Evolutionary conservation across 2,797 vertebrate genomes (phyloP).

Genomic region (Myripristis murdjan): DNA sequence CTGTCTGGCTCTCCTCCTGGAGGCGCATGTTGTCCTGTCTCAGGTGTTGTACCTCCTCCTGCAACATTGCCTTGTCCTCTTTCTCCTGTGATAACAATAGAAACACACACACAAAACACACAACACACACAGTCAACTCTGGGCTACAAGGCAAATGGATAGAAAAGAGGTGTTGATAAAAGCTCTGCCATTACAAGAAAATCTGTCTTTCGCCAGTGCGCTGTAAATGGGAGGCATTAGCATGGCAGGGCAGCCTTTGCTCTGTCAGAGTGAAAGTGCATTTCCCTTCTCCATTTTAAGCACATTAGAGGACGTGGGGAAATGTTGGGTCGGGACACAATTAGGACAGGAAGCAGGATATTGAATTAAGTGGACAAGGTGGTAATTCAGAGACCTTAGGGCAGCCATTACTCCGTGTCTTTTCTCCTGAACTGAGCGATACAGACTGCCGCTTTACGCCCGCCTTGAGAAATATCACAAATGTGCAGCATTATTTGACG

Average conservation of each 20-base stretch:
- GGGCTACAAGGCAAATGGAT: constrained; percentile 43
- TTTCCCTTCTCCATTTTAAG: constrained; percentile 69
- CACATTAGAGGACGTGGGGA: constrained; percentile 69
- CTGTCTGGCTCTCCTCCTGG: constrained; percentile 96
- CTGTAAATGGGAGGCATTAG: constrained; percentile 69
- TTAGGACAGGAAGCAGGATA: constrained; percentile 78
- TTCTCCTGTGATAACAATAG: constrained; percentile 88
- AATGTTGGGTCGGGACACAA: constrained; percentile 61
- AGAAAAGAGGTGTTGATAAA: constrained; percentile 59
- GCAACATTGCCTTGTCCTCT: constrained; percentile 95
- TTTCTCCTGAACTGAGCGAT: constrained; percentile 49
- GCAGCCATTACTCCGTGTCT: constrained; percentile 65
- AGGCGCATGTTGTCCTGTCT: constrained; percentile 97
- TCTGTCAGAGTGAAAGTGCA: constrained; percentile 56
- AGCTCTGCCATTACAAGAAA: constrained; percentile 61
- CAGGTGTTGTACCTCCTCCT: constrained; percentile 96
- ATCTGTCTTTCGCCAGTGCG: constrained; percentile 57
- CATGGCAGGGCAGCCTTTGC: constrained; percentile 57
- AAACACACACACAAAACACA: constrained; percentile 16
- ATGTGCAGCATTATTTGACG: constrained; percentile 23
- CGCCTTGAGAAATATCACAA: constrained; percentile 1
- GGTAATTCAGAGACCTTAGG: constrained; percentile 65
- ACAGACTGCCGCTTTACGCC: constrained; percentile 28
- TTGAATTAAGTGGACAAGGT: constrained; percentile 77
- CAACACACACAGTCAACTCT: constrained; percentile 26